Conservation (phyloP, 2,113 vertebrate genomes). For the Marcusenius ussheri region DNA sequence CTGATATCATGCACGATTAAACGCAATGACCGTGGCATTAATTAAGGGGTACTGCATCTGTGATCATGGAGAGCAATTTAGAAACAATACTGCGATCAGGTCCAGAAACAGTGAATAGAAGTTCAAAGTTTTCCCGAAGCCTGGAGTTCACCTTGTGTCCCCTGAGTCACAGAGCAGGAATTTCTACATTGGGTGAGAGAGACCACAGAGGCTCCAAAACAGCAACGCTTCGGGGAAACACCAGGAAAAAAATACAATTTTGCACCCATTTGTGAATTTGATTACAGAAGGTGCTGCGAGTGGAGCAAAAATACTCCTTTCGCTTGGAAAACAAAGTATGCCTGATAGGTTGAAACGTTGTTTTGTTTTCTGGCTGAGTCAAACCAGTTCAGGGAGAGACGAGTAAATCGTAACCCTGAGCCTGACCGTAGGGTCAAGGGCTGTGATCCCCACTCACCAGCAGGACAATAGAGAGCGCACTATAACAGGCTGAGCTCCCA, state of each 20-base stretch:
- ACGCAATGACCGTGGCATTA: not conserved
- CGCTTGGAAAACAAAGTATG: not conserved
- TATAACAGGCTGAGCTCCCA: not conserved
- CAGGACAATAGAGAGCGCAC: not conserved
- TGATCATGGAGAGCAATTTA: not conserved
- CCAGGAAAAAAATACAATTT: constrained; percentile 40
- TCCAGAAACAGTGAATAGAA: not conserved
- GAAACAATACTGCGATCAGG: not conserved
- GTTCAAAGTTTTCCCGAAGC: not conserved
- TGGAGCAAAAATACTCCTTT: not conserved
- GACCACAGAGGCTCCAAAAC: constrained; percentile 31
- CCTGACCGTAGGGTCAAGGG: not conserved
- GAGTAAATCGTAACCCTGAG: not conserved
- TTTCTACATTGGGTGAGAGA: constrained; percentile 49
- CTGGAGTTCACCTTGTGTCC: not conserved
- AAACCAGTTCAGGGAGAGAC: not conserved
- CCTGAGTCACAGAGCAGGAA: constrained; percentile 39
- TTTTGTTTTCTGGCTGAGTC: not conserved
- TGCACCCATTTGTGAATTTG: constrained; percentile 35
- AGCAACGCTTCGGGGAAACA: not conserved
- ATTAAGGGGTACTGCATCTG: not conserved
- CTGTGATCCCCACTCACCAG: not conserved
- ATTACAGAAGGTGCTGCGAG: not conserved
- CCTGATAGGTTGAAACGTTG: not conserved
- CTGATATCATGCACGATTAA: not conserved